Base-by-base conservation (phyloP, 2,113 vertebrate genomes). In the Eupsittula cactorum region DNA sequence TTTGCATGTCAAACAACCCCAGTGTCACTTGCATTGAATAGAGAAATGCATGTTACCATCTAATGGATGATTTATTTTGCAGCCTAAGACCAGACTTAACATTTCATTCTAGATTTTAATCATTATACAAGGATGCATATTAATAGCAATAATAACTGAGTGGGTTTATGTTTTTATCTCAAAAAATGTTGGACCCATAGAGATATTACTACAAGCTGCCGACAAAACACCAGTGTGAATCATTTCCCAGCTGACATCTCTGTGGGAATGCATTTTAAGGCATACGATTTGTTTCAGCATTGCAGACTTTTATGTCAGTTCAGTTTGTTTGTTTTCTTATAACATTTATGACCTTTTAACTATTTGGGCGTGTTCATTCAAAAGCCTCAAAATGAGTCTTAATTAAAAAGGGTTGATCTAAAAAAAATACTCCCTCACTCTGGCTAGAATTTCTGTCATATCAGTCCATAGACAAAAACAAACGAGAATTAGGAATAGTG, bases 271-370 rank as follows among this genome's bases (percentile, higher is more conserved):
- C 64, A 49, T 90, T 90, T 92, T 0, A 12, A 92, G 76, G n/a
- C 92, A 82, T 96, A 92, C 78, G 71, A 95, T 92, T 88, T 64
- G 39, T 90, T 96, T 96, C 92, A 95, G 39, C 80, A 64, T 78
- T 93, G 49, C 86, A 93, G 96, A 93, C 89, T 96, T 96, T 77
- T 85, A 92, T 93, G 81, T 96, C 94, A 95, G 78, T 95, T 62
- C 91, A 91, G 91, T 96, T 96, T 97, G 91, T 95, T 97, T 96
- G 79, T 64, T 96, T 95, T 94, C 57, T 93, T 88, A 46, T 94
- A 97, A 92, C 93, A 96, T 95, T 95, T 95, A 92, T 87, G 96
- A 97, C 97, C 97, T 97, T 98, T 88, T 97, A 97, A 97, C 73
- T 97, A 37, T 97, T 97, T 95, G 86, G 95, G 67, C 96, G 87